Evolutionary conservation across 64 coral and sea anemone genomes (phyloP).

Genomic region (Pocillopora damicornis): DNA sequence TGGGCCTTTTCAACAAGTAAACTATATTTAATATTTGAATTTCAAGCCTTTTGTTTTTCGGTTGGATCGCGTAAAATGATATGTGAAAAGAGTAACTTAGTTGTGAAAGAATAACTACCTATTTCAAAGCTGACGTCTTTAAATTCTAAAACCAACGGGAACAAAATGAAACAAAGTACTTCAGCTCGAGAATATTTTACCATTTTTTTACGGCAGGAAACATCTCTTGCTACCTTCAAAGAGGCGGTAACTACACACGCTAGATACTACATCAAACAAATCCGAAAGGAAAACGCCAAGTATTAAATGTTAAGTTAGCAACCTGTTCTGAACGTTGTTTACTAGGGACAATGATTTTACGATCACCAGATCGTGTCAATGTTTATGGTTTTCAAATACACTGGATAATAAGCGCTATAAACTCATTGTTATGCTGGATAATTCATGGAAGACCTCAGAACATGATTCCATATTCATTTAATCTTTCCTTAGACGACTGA

Average conservation of each 20-base stretch:
- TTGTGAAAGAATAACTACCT: background rate
- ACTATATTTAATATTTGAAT: background rate
- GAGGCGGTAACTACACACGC: background rate
- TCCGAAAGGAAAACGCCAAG: background rate
- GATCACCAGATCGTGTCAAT: background rate
- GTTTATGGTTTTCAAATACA: background rate
- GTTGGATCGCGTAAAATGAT: background rate
- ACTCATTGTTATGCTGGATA: background rate
- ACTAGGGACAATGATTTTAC: too few species aligned
- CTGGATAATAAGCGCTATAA: background rate
- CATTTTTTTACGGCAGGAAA: background rate
- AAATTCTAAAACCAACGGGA: background rate
- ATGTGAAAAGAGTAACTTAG: too few species aligned
- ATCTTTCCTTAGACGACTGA: conserved; percentile 20
- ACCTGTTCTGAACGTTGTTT: too few species aligned
- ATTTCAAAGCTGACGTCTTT: background rate
- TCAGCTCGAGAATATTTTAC: background rate
- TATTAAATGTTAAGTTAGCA: background rate
- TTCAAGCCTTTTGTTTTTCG: background rate
- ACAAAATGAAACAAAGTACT: background rate
- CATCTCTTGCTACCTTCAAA: background rate
- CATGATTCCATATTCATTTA: background rate
- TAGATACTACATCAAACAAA: background rate
- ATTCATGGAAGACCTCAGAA: background rate
- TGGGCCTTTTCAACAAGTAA: background rate